Base-by-base conservation (phyloP, 2,113 vertebrate species). In the Equus przewalskii region DNA sequence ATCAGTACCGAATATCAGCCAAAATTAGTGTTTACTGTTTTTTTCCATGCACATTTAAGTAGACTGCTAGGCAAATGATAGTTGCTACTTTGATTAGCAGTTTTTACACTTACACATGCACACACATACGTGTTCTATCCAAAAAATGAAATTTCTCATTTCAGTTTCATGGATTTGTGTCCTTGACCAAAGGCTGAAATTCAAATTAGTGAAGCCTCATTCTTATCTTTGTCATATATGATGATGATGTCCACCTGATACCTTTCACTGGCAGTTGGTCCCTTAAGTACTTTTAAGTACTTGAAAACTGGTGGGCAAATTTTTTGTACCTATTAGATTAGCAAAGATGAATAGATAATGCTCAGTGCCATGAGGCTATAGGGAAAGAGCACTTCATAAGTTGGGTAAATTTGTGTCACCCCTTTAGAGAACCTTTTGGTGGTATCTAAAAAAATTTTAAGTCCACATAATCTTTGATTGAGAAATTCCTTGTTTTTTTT, bases 311-410 rank as follows among this genome's bases (percentile, higher is more conserved):
- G n/a, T 28, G 12, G 65, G 72, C 89, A 72, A 41, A 62, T 41
- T 94, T 83, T 85, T 96, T 89, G 30, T 95, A 49, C 16, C 22
- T 36, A 7, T 84, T 81, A 72, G 33, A 90, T 89, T 92, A 90
- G 41, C 56, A 91, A 51, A 90, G 64, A 60, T 96, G 13, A 78
- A 24, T 82, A 80, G 56, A n/a, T 95, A 60, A 78, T 54, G 75
- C 2, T 67, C 3, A 80, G 2, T 65, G 7, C 18, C 49, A 0
- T 84, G 54, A 81, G 65, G 16, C 1, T 79, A n/a, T 46, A n/a
- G 73, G 51, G 41, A 96, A 80, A 46, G 1, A 70, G 24, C n/a
- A 67, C 44, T 94, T 67, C 19, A 46, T 44, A 49, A 58, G 33
- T 41, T 89, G 65, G 10, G 3, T 80, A 76, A 85, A 70, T 80